These are phyloP conservation scores for Pangasius sanitwongsei DNA, from an alignment of 2,797 vertebrate species.

Conservation along the genomic window DNA sequence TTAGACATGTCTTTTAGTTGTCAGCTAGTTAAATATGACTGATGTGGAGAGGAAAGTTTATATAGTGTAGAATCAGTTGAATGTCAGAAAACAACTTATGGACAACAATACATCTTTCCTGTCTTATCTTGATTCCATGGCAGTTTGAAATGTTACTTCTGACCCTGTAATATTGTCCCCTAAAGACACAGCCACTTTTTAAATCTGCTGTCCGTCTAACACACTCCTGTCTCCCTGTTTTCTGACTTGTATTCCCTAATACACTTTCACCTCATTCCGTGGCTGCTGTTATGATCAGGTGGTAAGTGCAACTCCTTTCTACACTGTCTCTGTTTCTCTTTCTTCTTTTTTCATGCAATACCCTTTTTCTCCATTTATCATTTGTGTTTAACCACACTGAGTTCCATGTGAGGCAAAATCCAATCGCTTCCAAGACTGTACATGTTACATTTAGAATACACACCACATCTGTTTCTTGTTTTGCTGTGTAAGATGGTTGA, in stretches of 20 bases:
- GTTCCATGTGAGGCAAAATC: not conserved
- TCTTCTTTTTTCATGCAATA: slow-evolving; percentile 9
- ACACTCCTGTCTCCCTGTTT: slow-evolving; percentile 57
- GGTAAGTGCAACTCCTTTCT: slow-evolving; percentile 67
- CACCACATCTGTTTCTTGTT: not conserved
- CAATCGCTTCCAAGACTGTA: not conserved
- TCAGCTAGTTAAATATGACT: not conserved
- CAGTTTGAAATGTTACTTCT: not conserved
- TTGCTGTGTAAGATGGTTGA: not conserved
- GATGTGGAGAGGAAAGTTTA: not conserved
- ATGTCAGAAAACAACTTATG: not conserved
- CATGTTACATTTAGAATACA: not conserved
- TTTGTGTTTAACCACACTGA: not conserved
- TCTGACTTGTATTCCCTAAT: slow-evolving; percentile 54
- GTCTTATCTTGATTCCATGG: not conserved
- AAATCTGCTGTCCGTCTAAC: slow-evolving; percentile 62
- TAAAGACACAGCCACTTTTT: slow-evolving; percentile 60
- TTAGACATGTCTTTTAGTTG: not conserved
- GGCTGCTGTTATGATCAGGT: slow-evolving; percentile 67
- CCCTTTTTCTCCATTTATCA: not conserved
- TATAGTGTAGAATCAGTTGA: not conserved
- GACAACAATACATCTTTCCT: not conserved
- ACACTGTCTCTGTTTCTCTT: not conserved
- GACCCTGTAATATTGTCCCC: not conserved
- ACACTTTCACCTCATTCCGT: slow-evolving; percentile 35